Conservation (phyloP, 2,113 vertebrate genomes). For the Trematocara stigmaticum region DNA sequence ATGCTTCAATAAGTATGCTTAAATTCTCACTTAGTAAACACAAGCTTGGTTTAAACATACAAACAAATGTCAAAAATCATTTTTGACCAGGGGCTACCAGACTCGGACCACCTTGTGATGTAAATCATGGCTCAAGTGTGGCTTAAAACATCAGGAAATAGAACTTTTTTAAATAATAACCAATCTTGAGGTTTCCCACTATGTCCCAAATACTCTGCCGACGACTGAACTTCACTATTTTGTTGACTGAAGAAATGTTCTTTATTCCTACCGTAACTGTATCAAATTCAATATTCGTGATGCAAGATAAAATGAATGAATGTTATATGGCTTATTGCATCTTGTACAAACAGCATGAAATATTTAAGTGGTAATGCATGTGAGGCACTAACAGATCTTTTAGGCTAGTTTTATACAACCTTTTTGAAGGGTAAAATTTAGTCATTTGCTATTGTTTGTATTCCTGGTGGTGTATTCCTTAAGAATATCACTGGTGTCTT, state of each 20-base stretch:
- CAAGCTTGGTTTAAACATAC: not conserved
- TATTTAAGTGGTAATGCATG: constrained; percentile 57
- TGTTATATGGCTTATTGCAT: constrained; percentile 31
- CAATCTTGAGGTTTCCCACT: not conserved
- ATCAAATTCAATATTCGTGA: constrained; percentile 20
- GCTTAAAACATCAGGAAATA: constrained; percentile 3
- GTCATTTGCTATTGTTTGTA: constrained; percentile 51
- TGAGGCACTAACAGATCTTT: constrained; percentile 49
- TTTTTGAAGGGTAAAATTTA: constrained; percentile 28
- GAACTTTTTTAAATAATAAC: not conserved
- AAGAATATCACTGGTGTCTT: constrained; percentile 31
- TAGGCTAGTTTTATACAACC: constrained; percentile 54
- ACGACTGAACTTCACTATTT: not conserved
- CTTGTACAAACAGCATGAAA: constrained; percentile 58
- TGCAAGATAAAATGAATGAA: constrained; percentile 22
- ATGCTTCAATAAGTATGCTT: not conserved
- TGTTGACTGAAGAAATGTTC: not conserved
- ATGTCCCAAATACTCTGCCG: not conserved
- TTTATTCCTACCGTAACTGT: not conserved
- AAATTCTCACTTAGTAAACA: not conserved
- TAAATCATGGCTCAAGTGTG: not conserved
- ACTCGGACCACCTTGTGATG: not conserved
- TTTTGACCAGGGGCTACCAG: not conserved
- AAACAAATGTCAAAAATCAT: not conserved
- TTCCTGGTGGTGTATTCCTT: constrained; percentile 20